A percentile compares a stretch with the other conserved stretches of the same genome.
Conservation (phyloP, 2,888 invertebrate genomes). For the Linnaemya tessellans region DNA sequence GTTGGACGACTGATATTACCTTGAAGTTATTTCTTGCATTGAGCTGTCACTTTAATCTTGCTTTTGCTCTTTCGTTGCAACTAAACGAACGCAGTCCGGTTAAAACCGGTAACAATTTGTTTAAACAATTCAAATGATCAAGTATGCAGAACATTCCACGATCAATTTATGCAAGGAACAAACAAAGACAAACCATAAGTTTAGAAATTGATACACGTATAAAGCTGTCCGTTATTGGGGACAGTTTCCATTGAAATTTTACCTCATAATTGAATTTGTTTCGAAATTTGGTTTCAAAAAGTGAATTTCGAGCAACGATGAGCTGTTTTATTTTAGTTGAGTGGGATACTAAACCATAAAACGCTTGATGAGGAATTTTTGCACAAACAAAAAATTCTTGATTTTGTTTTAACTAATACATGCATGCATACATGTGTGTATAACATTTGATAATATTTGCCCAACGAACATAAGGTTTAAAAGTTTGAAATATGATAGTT, state of each 20-base stretch:
- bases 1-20: slow-evolving; percentile 2
- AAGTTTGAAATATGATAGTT: slow-evolving; percentile 2
- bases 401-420: not conserved
- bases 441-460: no score
- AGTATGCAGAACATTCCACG: not conserved
- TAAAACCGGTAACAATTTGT: slow-evolving; percentile 29
- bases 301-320: not conserved
- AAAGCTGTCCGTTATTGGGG: not conserved
- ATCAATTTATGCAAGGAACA: not conserved
- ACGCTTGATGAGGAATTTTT: no score
- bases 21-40: slow-evolving; percentile 18
- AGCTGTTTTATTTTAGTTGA: not conserved
- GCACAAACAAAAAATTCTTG: not conserved
- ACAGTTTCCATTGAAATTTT: slow-evolving; percentile 3
- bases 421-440: no score
- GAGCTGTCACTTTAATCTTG: slow-evolving; percentile 18
- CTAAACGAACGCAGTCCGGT: slow-evolving; percentile 13
- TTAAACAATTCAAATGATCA: slow-evolving; percentile 5
- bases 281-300: not conserved
- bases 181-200: not conserved
- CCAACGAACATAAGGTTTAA: not conserved
- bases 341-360: no score
- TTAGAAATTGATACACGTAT: slow-evolving; percentile 12
- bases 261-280: not conserved
- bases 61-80: slow-evolving; percentile 13